Evolutionary conservation across 2,888 invertebrate species (phyloP), one percentile per base, ranked within the genome.

Genomic region (Drosophila atripex): DNA sequence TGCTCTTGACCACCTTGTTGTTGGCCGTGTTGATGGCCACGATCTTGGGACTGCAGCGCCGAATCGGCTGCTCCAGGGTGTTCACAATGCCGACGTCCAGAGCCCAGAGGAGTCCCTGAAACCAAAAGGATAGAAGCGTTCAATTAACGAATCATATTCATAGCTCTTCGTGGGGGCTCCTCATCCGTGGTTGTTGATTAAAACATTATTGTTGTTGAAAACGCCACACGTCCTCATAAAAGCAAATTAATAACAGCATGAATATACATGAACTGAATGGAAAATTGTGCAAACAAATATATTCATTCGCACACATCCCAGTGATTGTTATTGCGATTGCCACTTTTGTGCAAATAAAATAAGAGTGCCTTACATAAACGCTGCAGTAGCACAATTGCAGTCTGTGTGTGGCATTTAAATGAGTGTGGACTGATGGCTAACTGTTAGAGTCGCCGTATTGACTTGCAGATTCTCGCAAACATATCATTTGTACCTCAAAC

Each of bases 1-100:
- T 92, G 51, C 91, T 91, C 79, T 94, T 94, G 12, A 94, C 92
- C 50, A 94, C 93, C 90, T 93, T 93, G 54, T 93, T 93, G 51
- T 93, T 93, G 75, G 91, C 92, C 16, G 93, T 91, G 77, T 93
- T 93, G 59, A 94, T 91, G 23, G 93, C 94, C 12, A 94, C 92
- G 14, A 95, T 92, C 86, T 94, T 94, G 14, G 95, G 94, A 16
- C 93, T 90, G 77, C 94, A 94, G 45, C 93, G 92, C 25, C 93
- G 92, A 2, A 93, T 91, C 0, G 94, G 93, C 69, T 93, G 92
- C 61, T 93, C 93, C 83, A 94, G 83, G 4, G 93, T 93, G 78
- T 94, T 93, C 1, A 93, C 93, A 54, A 94, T 91, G 23, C 94
- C 94, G 38, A 92, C 92, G 84, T 94, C 94, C 72, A 94, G 88